Base-by-base conservation (phyloP, 2,888 invertebrate species). In the Clostera curtula region DNA sequence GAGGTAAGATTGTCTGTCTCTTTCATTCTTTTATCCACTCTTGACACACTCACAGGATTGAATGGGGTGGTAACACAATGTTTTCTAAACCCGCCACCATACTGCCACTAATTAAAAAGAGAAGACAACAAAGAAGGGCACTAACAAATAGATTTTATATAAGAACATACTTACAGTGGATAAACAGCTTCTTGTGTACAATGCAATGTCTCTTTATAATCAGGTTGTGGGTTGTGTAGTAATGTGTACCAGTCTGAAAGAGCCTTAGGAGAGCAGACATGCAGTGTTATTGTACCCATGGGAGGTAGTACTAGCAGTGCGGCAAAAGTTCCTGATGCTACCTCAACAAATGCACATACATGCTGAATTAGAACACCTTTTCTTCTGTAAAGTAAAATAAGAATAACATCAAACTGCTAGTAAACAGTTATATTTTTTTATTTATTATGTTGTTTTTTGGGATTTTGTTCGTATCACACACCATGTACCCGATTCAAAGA, bases 151-250 rank as follows among this genome's bases (percentile, higher is more conserved):
- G 17, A 11, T 8, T 14, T 19, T 12, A 11, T 21, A 10, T 3
- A 1, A 4, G 1, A 3, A 24, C n/a, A 2, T 27, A 87, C 91
- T 88, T 87, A 98, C 95, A 98, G 77, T 21, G 98, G 98, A 85
- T 96, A 98, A 0, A 98, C 97, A 30, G 97, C 96, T 79, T 99
- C 98, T 61, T 98, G 97, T 0, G 98, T 97, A 70, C 98, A 99
- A 72, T 96, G 92, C 27, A 98, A 70, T 9, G 91, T 92, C 36
- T 90, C 88, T 31, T 93, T 92, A 74, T 96, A 98, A 70, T 96
- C 93, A 0, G 97, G 96, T 43, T 89, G 91, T 4, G 98, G 98
- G 79, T 99, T 99, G 58, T 96, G 87, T 36, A 98, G 87, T 44
- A 98, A 74, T 0, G 98, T 97, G 66, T 99, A 99, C 98, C 98